Evolutionary conservation across 1,140 invertebrate genomes (phyloP).

Genomic region (Hycleus cichorii): DNA sequence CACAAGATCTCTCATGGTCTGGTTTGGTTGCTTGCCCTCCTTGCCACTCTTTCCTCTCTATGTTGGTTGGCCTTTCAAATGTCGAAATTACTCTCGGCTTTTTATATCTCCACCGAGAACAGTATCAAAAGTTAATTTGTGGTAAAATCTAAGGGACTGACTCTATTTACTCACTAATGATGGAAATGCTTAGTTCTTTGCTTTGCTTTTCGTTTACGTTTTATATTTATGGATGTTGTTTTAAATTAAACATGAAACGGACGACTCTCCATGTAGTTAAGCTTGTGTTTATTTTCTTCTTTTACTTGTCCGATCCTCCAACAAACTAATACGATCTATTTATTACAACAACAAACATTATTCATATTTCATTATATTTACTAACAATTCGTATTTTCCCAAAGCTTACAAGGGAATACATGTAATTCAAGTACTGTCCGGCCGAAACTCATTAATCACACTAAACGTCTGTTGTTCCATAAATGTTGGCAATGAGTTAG

Average conservation of each 20-base stretch:
- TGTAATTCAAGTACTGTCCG: not conserved
- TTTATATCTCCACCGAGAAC: conserved; percentile 40
- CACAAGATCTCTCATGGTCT: conserved; percentile 13
- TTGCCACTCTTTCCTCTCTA: not conserved
- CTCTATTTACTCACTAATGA: conserved; percentile 34
- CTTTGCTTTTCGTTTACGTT: conserved; percentile 22
- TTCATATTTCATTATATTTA: too few relatives aligned
- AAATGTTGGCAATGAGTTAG: conserved; percentile 9
- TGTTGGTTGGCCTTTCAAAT: conserved; percentile 10
- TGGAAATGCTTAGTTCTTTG: conserved; percentile 27
- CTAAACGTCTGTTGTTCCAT: conserved; percentile 6
- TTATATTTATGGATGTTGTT: conserved; percentile 29
- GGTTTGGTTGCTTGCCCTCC: conserved; percentile 10
- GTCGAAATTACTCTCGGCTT: conserved; percentile 35
- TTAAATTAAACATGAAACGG: conserved; percentile 25
- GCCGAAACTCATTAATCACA: not conserved
- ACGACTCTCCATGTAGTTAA: not conserved
- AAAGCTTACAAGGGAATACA: not conserved
- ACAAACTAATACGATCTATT: not conserved
- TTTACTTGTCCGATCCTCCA: not conserved
- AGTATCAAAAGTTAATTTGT: conserved; percentile 41
- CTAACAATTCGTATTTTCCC: too few relatives aligned
- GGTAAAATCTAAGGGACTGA: conserved; percentile 32
- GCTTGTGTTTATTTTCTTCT: not conserved
- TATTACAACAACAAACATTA: not conserved